A percentile compares a stretch with the other conserved stretches of the same genome.
phyloP scores from a whole-genome alignment of 1,140 invertebrate genomes.

The Cyrtorhinus lividipennis region DNA sequence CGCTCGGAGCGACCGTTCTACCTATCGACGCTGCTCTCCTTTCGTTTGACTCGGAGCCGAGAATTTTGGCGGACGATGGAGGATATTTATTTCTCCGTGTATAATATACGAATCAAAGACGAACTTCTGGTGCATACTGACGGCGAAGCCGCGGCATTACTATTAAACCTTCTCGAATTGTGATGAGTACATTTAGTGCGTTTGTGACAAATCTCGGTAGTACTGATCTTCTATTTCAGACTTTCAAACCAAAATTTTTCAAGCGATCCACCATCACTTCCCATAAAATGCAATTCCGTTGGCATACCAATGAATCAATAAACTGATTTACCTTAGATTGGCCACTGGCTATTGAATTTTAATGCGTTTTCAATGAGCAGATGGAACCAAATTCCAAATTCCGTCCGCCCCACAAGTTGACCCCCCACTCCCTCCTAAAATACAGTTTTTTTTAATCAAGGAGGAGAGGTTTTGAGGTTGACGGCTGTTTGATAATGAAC shows the following conservation, averaged over 20 bases:
- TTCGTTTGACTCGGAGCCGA: neutral
- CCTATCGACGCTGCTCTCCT: neutral
- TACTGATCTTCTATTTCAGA: neutral
- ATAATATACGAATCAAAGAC: neutral
- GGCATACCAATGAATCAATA: no score
- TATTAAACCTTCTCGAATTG: neutral
- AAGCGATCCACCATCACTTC: no score
- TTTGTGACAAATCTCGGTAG: neutral
- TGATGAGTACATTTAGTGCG: no score
- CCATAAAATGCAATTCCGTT: no score
- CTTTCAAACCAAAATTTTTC: neutral
- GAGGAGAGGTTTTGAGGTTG: no score
- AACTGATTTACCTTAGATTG: no score
- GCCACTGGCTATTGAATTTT: no score
- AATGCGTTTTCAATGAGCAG: neutral
- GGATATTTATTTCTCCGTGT: neutral
- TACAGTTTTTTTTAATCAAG: no score
- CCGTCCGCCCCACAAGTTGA: no score
- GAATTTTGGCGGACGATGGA: neutral
- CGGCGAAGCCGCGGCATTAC: neutral
- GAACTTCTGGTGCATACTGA: neutral
- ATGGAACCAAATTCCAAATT: no score
- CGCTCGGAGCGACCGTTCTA: neutral
- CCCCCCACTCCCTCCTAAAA: no score
- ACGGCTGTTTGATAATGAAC: no score